These are phyloP conservation scores for Apoda limacodes DNA, from an alignment of 2,888 invertebrate genomes.

Conservation along the genomic window DNA sequence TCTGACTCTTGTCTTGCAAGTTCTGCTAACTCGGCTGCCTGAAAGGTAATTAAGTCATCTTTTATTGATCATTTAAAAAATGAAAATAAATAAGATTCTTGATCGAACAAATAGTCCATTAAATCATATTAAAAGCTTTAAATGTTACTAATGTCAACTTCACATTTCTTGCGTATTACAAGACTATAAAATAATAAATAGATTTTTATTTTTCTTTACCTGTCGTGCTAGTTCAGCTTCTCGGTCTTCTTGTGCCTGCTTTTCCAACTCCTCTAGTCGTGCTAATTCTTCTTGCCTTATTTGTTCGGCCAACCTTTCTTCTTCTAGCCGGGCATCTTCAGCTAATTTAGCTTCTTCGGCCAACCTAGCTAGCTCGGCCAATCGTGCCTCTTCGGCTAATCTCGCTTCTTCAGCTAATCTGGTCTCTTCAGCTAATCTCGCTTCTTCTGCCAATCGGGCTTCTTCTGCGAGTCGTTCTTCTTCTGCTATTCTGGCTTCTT, in stretches of 20 bases:
- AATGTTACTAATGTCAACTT: too few species aligned
- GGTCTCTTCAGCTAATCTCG: constrained; percentile 52
- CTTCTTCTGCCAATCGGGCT: constrained; percentile 55
- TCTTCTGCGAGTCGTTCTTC: constrained; percentile 52
- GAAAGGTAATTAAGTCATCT: constrained; percentile 15
- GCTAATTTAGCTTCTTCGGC: constrained; percentile 51
- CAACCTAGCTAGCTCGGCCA: constrained; percentile 51
- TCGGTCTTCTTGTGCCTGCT: constrained; percentile 72
- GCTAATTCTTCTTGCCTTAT: constrained; percentile 67
- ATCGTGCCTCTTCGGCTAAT: constrained; percentile 45
- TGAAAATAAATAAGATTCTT: too few species aligned
- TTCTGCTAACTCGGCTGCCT: constrained; percentile 78
- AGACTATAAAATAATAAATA: constrained; percentile 11
- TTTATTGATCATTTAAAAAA: too few species aligned
- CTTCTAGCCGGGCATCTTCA: constrained; percentile 49
- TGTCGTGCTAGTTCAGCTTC: constrained; percentile 78
- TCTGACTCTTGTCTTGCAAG: constrained; percentile 71
- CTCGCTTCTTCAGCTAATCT: constrained; percentile 46
- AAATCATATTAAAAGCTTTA: neutral
- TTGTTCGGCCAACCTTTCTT: constrained; percentile 60
- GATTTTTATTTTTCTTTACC: too few species aligned
- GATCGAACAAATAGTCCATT: too few species aligned
- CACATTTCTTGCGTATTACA: too few species aligned
- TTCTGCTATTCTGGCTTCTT: constrained; percentile 49
- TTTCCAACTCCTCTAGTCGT: constrained; percentile 69